phyloP scores from a whole-genome alignment of 2,113 vertebrate species.

The Paedocypris sp. region DNA sequence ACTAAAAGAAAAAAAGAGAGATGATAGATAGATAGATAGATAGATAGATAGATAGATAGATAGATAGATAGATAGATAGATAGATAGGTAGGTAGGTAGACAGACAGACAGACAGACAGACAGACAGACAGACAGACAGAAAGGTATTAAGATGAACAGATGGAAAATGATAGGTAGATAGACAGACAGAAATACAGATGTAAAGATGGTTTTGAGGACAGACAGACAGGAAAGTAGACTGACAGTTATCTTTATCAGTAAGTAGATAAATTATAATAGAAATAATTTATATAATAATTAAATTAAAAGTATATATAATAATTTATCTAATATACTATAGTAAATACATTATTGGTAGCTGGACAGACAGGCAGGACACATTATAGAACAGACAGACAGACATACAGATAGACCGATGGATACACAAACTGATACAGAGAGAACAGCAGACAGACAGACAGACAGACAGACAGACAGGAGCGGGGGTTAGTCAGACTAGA shows the following conservation, averaged over 20 bases:
- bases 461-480: neutral
- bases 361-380: neutral
- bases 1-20: no score
- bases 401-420: neutral
- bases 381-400: neutral
- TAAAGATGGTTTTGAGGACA: neutral
- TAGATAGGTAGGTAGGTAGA: neutral
- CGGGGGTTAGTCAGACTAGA: neutral
- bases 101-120: neutral
- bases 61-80: neutral
- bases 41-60: neutral
- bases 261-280: no score
- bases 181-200: neutral
- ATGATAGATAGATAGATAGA: neutral
- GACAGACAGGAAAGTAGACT: neutral
- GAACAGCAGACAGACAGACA: neutral
- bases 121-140: neutral
- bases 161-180: neutral
- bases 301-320: no score
- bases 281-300: no score
- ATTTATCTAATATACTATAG: no score
- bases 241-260: no score
- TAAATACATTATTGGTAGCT: no score
- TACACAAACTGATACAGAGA: neutral
- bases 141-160: conserved; percentile 20